A percentile compares a stretch with the other conserved stretches of the same genome.
Evolutionary conservation across 2,113 vertebrate species (phyloP).

Genomic region (Oncorhynchus nerka): DNA sequence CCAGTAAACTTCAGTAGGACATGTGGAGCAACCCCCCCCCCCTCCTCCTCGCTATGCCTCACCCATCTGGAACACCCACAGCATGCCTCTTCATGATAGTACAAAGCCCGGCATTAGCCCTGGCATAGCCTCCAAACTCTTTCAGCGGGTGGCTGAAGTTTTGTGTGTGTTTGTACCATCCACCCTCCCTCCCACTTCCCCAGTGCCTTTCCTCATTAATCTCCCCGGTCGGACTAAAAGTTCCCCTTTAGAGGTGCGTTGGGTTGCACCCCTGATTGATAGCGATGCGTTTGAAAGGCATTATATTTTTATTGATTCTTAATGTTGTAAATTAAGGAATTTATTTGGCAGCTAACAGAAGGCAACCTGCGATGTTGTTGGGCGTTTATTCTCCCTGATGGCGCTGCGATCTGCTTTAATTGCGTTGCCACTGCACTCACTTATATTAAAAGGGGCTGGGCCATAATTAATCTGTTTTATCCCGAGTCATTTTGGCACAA

Average conservation of each 20-base stretch:
- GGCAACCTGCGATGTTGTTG: slow-evolving; percentile 80
- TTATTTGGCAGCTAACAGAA: slow-evolving; percentile 95
- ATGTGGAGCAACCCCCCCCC: neutral
- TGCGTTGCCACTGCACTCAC: slow-evolving; percentile 94
- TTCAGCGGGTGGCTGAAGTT: neutral
- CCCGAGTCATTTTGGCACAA: slow-evolving; percentile 98
- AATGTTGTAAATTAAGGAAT: slow-evolving; percentile 98
- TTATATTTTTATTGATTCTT: slow-evolving; percentile 99
- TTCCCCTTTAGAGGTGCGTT: slow-evolving; percentile 38
- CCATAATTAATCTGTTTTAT: slow-evolving; percentile 96
- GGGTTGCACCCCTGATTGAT: slow-evolving; percentile 80
- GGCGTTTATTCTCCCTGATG: slow-evolving; percentile 86
- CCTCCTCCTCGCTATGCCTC: neutral
- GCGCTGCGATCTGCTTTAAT: slow-evolving; percentile 93
- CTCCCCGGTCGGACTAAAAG: slow-evolving; percentile 26
- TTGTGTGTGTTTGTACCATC: slow-evolving; percentile 5
- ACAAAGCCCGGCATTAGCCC: neutral
- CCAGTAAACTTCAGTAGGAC: neutral
- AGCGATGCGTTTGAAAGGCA: slow-evolving; percentile 90
- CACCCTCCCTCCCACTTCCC: slow-evolving; percentile 1
- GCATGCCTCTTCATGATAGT: neutral
- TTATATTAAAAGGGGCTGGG: slow-evolving; percentile 97
- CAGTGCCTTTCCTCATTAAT: slow-evolving; percentile 28
- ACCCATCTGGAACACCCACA: neutral
- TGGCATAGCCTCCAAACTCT: neutral